phyloP scores from a whole-genome alignment of 2,113 vertebrate genomes.

The Empidonax traillii region DNA sequence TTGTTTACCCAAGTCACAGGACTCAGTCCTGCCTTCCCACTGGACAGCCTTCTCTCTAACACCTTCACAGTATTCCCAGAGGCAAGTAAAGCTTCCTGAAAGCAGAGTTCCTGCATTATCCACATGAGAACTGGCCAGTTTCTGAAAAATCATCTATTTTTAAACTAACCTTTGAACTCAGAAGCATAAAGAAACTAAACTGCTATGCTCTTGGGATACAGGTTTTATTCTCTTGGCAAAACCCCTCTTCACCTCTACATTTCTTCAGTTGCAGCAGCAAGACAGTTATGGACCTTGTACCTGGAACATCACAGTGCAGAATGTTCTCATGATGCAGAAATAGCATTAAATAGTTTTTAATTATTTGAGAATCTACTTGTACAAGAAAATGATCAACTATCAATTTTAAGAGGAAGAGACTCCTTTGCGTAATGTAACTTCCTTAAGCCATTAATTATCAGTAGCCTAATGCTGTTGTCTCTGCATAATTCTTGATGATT shows the following conservation, averaged over 20 bases:
- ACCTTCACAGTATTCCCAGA: not conserved
- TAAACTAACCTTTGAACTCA: constrained; percentile 6
- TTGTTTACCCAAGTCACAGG: not conserved
- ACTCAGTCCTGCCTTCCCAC: not conserved
- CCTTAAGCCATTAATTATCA: not conserved
- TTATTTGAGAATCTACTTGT: not conserved
- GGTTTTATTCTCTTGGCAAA: not conserved
- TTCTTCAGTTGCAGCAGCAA: not conserved
- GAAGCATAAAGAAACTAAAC: not conserved
- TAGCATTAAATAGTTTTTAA: not conserved
- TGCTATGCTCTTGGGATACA: not conserved
- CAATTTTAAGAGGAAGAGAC: not conserved
- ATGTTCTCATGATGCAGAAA: not conserved
- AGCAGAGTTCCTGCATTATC: not conserved
- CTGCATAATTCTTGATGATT: not conserved
- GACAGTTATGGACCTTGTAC: not conserved
- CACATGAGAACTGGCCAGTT: not conserved
- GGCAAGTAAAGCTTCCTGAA: not conserved
- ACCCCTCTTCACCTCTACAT: not conserved
- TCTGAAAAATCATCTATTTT: not conserved
- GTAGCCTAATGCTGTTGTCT: not conserved
- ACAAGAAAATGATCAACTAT: not conserved
- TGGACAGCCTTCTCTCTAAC: not conserved
- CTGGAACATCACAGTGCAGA: not conserved
- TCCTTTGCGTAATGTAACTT: not conserved